Evolutionary conservation across 1,140 invertebrate species (phyloP).

Genomic region (Papilio aristodemus): DNA sequence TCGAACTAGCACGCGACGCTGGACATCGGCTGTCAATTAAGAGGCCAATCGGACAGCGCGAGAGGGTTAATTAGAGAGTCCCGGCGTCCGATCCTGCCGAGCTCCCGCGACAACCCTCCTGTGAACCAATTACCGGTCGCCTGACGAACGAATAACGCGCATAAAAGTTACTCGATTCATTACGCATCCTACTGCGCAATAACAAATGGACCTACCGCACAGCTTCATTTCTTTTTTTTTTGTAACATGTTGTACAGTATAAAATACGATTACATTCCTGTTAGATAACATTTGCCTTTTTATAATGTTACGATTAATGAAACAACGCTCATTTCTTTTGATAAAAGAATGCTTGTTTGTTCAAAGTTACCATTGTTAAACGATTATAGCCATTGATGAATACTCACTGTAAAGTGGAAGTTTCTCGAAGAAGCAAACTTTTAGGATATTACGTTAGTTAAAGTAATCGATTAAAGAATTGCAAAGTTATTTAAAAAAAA

Average conservation of each 20-base stretch:
- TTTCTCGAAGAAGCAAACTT: no score
- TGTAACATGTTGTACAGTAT: background rate
- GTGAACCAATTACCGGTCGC: slow-evolving; percentile 69
- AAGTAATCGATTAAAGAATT: no score
- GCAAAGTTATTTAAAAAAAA: no score
- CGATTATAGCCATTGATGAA: no score
- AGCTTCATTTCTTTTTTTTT: slow-evolving; percentile 13
- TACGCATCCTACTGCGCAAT: slow-evolving; percentile 51
- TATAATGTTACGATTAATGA: background rate
- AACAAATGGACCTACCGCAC: slow-evolving; percentile 47
- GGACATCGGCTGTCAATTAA: slow-evolving; percentile 46
- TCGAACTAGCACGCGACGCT: background rate
- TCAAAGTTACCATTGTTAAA: no score
- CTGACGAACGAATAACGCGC: slow-evolving; percentile 61
- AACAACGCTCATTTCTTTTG: no score
- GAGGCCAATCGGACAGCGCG: slow-evolving; percentile 49
- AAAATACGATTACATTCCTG: background rate
- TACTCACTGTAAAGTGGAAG: no score
- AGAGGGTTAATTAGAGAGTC: slow-evolving; percentile 70
- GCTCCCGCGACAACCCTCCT: slow-evolving; percentile 48
- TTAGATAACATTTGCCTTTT: background rate
- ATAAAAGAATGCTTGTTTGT: no score
- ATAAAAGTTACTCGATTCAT: slow-evolving; percentile 64
- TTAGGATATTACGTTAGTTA: no score
- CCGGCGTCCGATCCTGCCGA: slow-evolving; percentile 47